These are phyloP conservation scores for Oplegnathus fasciatus DNA, from an alignment of 2,113 vertebrate species.

Conservation along the genomic window DNA sequence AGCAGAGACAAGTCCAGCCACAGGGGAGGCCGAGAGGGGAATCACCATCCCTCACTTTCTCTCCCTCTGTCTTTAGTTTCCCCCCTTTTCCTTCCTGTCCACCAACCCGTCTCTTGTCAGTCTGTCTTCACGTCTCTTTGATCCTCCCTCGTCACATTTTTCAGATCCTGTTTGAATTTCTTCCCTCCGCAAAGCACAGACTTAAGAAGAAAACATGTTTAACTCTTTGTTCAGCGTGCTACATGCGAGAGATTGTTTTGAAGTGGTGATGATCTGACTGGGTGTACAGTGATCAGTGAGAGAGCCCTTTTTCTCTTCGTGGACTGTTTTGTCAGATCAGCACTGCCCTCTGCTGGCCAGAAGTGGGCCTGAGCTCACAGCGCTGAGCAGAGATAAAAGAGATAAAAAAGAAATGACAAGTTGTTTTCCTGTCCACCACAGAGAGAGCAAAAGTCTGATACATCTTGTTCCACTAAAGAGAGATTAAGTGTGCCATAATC, in stretches of 20 bases:
- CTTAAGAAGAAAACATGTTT: rapidly evolving
- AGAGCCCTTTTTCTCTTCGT: background rate
- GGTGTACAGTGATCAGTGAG: background rate
- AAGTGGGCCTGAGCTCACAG: background rate
- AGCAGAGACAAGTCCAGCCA: slow-evolving; percentile 82
- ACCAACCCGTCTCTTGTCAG: slow-evolving; percentile 13
- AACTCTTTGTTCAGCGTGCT: background rate
- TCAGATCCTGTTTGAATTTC: background rate
- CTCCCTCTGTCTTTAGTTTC: slow-evolving; percentile 44
- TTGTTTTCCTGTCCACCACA: background rate
- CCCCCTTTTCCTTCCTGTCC: slow-evolving; percentile 27
- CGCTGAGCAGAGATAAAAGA: background rate
- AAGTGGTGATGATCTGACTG: slow-evolving; percentile 15
- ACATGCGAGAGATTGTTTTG: background rate
- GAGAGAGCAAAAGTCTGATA: background rate
- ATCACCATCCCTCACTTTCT: slow-evolving; percentile 68
- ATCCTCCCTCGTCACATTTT: background rate
- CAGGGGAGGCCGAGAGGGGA: slow-evolving; percentile 76
- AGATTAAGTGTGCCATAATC: background rate
- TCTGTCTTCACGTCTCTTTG: slow-evolving; percentile 2
- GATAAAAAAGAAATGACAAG: background rate
- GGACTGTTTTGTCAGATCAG: slow-evolving; percentile 3
- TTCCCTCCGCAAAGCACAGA: background rate
- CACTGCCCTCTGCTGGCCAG: slow-evolving; percentile 71
- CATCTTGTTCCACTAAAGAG: background rate